phyloP scores from a whole-genome alignment of 2,113 vertebrate species.

The Sakesphorus luctuosus region DNA sequence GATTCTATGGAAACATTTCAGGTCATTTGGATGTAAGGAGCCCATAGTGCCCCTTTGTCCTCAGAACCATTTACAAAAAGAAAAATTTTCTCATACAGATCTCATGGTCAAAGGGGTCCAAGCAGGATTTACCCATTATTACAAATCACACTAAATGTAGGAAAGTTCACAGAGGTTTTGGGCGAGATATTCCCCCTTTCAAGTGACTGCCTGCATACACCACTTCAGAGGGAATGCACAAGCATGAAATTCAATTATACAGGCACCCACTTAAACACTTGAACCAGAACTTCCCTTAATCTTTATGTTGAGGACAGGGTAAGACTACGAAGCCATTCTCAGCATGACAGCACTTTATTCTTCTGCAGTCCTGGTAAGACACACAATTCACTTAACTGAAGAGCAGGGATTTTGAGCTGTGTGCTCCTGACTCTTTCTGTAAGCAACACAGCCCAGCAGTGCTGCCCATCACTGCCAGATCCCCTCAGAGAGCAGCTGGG shows the following conservation, averaged over 20 bases:
- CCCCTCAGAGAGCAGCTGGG: background rate
- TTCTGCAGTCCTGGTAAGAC: conserved; percentile 58
- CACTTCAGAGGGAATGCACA: conserved; percentile 91
- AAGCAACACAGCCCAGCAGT: background rate
- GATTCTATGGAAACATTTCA: background rate
- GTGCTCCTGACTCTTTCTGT: background rate
- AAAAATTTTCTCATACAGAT: background rate
- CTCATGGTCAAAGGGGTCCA: background rate
- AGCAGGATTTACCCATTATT: background rate
- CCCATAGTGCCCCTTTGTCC: background rate
- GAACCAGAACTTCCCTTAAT: conserved; percentile 87
- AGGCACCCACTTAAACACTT: conserved; percentile 79
- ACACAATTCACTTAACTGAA: conserved; percentile 52
- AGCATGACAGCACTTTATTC: conserved; percentile 60
- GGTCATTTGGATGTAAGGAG: background rate
- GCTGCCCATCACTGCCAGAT: background rate
- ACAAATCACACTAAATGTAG: conserved; percentile 18
- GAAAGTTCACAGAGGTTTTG: conserved; percentile 76
- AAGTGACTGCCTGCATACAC: conserved; percentile 92
- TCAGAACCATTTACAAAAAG: background rate
- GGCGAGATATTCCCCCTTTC: conserved; percentile 82
- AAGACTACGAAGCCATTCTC: conserved; percentile 56
- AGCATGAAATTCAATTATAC: conserved; percentile 95
- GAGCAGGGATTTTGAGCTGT: conserved; percentile 38
- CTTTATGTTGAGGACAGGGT: conserved; percentile 77